Evolutionary conservation across 2,113 vertebrate species (phyloP), one percentile per base, ranked within the genome.

Genomic region (Orcinus orca): DNA sequence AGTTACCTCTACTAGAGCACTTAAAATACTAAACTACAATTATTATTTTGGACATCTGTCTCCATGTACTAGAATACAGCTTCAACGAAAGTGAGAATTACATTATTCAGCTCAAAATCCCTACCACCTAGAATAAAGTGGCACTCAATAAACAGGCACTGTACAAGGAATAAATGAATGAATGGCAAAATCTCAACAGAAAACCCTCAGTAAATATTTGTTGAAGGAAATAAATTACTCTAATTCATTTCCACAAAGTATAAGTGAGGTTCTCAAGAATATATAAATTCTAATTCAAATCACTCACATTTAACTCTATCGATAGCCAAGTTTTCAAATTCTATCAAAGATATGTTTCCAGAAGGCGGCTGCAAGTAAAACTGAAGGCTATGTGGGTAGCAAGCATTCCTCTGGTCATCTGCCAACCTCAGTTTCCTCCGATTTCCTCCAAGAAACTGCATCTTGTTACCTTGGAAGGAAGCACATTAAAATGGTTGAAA

Each of bases 271-370:
- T 82, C 47, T 74, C 73, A 73, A 91, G 20, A 50, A 90, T 20
- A 77, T 60, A 92, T 18, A 38, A 71, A 85, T 41, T 85, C 31
- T 53, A 74, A 92, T 62, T 80, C 76, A 31, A 55, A 58, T 50
- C 84, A 98, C 99, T 99, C 98, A 99, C 99, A 96, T 98, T 98
- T 99, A 91, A 99, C 96, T 97, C 99, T 99, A 18, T 99, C 99
- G 11, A 99, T 55, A 20, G 99, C 99, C 55, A 99, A 99, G 31
- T 92, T 98, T 98, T 99, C 99, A 96, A 99, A 99, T 97, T 99
- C 99, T 6, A 68, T 63, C 60, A 99, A 98, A 6, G 99, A 99
- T 90, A 99, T 98, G 97, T 98, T 99, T 97, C 99, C 99, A 33
- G 98, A 98, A 4, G 99, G 99, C 5, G 99, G 99, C 65, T 99